Percentiles rank a stretch among this genome's conserved stretches.
These are phyloP conservation scores for Colaptes auratus DNA, from an alignment of 2,113 vertebrate species.

Conservation along the genomic window DNA sequence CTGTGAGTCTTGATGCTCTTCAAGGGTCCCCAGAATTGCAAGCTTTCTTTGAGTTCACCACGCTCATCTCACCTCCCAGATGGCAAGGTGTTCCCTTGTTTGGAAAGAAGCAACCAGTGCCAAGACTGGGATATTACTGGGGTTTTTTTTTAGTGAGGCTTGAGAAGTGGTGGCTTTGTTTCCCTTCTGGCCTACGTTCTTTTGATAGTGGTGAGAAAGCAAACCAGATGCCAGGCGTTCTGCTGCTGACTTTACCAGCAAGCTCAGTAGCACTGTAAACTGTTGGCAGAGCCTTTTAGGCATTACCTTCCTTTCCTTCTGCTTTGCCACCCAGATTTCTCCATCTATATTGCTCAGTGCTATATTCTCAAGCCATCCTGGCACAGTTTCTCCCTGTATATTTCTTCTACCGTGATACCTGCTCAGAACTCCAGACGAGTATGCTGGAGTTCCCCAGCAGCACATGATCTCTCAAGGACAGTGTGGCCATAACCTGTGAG, in stretches of 20 bases:
- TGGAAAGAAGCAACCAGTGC: neutral
- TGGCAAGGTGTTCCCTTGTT: constrained; percentile 1
- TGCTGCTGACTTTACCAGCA: neutral
- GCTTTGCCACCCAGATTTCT: neutral
- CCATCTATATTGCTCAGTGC: neutral
- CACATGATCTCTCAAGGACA: neutral
- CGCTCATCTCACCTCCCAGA: neutral
- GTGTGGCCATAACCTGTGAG: neutral
- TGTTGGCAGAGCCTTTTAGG: neutral
- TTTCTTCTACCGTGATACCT: neutral
- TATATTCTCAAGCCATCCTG: neutral
- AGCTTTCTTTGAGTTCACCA: neutral
- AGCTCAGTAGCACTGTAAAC: neutral
- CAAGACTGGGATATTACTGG: neutral
- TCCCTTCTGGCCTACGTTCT: neutral
- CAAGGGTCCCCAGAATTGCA: neutral
- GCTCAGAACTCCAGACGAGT: neutral
- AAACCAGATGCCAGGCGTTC: constrained; percentile 3
- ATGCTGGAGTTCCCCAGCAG: neutral
- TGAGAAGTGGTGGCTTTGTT: neutral
- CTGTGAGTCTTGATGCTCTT: neutral
- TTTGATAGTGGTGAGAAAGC: constrained; percentile 7
- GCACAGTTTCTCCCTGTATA: neutral
- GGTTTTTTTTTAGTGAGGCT: neutral
- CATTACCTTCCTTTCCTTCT: neutral